Evolutionary conservation across 2,888 invertebrate species (phyloP).

Genomic region (Cosmia trapezina): DNA sequence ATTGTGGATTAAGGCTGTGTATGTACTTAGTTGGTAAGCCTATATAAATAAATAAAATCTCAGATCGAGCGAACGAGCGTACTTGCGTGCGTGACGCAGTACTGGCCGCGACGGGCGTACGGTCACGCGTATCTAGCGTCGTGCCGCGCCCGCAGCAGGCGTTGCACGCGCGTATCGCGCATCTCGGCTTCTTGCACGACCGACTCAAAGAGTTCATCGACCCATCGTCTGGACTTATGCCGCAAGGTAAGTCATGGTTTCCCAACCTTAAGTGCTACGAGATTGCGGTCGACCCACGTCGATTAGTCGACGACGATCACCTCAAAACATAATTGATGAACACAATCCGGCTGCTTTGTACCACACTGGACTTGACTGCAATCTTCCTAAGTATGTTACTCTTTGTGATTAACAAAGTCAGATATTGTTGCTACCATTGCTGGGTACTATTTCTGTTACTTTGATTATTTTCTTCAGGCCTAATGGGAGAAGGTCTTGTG

Average conservation of each 20-base stretch:
- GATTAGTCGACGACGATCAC: background rate
- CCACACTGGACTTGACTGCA: background rate
- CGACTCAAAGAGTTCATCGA: slow-evolving; percentile 95
- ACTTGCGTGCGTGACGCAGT: slow-evolving; percentile 93
- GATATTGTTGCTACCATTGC: background rate
- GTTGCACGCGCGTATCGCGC: slow-evolving; percentile 94
- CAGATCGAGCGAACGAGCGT: slow-evolving; percentile 76
- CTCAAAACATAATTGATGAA: background rate
- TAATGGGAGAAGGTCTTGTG: slow-evolving; percentile 96
- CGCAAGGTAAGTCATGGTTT: slow-evolving; percentile 81
- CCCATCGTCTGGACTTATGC: slow-evolving; percentile 92
- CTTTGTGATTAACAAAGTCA: background rate
- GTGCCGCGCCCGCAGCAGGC: slow-evolving; percentile 89
- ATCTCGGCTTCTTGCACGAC: slow-evolving; percentile 96
- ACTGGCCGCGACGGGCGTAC: slow-evolving; percentile 96
- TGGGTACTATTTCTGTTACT: background rate
- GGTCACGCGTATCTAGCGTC: slow-evolving; percentile 91
- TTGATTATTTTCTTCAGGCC: slow-evolving; percentile 84
- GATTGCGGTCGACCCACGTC: background rate
- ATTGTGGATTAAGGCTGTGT: background rate
- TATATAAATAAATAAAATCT: background rate
- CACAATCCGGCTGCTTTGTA: background rate
- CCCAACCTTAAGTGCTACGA: no score
- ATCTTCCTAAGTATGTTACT: background rate
- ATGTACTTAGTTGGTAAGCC: background rate